phyloP scores from a whole-genome alignment of 2,888 invertebrate species.

The Lithosia quadra region DNA sequence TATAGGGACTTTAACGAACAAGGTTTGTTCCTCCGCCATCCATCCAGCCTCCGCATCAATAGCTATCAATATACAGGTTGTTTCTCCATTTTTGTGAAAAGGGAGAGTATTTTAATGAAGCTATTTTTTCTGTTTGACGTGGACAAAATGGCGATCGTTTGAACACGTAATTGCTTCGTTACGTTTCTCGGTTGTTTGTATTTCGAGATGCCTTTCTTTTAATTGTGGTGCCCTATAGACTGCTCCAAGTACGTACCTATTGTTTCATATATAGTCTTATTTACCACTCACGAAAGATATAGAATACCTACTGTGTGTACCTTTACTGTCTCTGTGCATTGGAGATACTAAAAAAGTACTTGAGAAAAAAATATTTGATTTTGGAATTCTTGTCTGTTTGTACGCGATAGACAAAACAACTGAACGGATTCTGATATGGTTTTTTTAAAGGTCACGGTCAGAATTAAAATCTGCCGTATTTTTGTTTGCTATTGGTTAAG shows the following conservation, averaged over 20 bases:
- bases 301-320: no score
- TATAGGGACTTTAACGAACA: neutral
- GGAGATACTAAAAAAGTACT: no score
- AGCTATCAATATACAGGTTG: conserved; percentile 28
- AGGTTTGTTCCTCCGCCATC: conserved; percentile 16
- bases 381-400: no score
- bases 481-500: no score
- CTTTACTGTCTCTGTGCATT: no score
- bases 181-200: conserved; percentile 66
- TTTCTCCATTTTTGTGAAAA: conserved; percentile 49
- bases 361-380: no score
- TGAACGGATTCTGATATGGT: no score
- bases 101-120: conserved; percentile 61
- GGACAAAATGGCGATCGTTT: conserved; percentile 58
- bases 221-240: conserved; percentile 16
- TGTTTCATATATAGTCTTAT: no score
- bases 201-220: conserved; percentile 50
- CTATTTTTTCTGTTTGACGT: conserved; percentile 59
- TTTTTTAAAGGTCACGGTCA: no score
- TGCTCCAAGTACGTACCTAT: conserved; percentile 28
- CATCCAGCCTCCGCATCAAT: conserved; percentile 24
- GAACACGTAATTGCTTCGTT: conserved; percentile 73
- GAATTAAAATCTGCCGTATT: no score
- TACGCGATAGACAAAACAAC: no score
- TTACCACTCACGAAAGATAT: no score